Evolutionary conservation across 2,113 vertebrate species (phyloP).

Genomic region (Cebus imitator): DNA sequence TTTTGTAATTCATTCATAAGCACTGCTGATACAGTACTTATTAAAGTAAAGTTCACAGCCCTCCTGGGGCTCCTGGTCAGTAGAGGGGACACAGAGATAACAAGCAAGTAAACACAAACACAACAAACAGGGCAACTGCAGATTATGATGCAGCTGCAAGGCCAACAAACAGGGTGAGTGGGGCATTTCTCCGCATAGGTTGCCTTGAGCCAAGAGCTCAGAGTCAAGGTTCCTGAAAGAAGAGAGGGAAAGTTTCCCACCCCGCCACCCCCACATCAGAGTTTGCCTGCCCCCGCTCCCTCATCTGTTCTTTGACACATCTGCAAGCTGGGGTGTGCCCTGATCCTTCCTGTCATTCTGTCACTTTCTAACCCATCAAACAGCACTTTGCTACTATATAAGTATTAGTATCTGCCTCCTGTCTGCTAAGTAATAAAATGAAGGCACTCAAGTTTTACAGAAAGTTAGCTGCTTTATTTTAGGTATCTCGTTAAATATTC

Average conservation of each 20-base stretch:
- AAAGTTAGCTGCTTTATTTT: conserved; percentile 52
- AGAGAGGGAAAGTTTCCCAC: neutral
- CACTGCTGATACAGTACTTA: neutral
- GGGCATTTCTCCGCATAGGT: neutral
- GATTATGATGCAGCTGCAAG: neutral
- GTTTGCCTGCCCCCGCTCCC: neutral
- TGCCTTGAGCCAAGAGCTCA: neutral
- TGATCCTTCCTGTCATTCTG: conserved; percentile 6
- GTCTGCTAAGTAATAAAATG: conserved; percentile 6
- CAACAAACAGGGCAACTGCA: neutral
- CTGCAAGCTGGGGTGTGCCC: neutral
- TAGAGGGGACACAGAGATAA: neutral
- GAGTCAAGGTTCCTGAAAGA: neutral
- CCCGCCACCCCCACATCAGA: neutral
- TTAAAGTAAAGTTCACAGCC: neutral
- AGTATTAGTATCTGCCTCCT: conserved; percentile 22
- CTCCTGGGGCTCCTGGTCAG: neutral
- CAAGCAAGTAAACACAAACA: neutral
- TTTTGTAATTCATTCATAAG: neutral
- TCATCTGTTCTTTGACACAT: neutral
- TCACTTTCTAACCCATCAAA: conserved; percentile 38
- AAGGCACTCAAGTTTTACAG: conserved; percentile 38
- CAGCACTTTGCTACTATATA: neutral
- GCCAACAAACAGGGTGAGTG: neutral
- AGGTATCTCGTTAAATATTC: conserved; percentile 44